Conservation (phyloP, 2,888 invertebrate species). For the Leptinotarsa juncta region DNA sequence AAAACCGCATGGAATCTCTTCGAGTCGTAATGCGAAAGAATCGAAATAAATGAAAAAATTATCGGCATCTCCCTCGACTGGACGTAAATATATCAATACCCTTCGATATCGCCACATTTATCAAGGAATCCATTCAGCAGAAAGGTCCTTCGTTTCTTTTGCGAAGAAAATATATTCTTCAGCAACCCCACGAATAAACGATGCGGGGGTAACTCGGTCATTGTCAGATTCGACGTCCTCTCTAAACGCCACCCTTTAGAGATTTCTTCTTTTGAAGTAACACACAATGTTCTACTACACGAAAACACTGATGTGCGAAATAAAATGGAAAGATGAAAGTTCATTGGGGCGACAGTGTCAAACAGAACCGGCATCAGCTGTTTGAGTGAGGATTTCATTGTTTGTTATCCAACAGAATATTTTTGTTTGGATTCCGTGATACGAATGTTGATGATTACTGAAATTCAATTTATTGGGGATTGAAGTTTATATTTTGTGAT, state of each 20-base stretch:
- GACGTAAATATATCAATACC: slow-evolving; percentile 1
- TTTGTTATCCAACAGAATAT: background rate
- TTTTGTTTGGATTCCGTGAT: too few species aligned
- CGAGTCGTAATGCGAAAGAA: background rate
- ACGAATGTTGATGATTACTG: too few species aligned
- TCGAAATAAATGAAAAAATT: background rate
- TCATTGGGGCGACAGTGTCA: background rate
- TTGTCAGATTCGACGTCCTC: slow-evolving; percentile 21
- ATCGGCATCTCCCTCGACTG: background rate
- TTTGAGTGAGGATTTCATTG: background rate
- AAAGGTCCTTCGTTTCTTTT: slow-evolving; percentile 11
- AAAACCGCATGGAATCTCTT: too few species aligned
- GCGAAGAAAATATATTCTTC: slow-evolving; percentile 4
- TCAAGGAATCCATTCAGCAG: slow-evolving; percentile 2
- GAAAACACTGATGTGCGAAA: slow-evolving; percentile 32
- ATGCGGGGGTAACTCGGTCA: slow-evolving; percentile 12
- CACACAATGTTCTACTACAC: slow-evolving; percentile 29
- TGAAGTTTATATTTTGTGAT: too few species aligned
- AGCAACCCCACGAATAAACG: slow-evolving; percentile 5
- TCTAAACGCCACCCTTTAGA: slow-evolving; percentile 27
- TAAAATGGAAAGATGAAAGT: slow-evolving; percentile 20
- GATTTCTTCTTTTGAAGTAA: slow-evolving; percentile 30
- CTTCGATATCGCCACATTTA: slow-evolving; percentile 9
- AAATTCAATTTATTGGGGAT: too few species aligned
- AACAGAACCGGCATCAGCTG: background rate